phyloP scores from a whole-genome alignment of 1,140 invertebrate genomes.

The Tetramorium parvispinum region DNA sequence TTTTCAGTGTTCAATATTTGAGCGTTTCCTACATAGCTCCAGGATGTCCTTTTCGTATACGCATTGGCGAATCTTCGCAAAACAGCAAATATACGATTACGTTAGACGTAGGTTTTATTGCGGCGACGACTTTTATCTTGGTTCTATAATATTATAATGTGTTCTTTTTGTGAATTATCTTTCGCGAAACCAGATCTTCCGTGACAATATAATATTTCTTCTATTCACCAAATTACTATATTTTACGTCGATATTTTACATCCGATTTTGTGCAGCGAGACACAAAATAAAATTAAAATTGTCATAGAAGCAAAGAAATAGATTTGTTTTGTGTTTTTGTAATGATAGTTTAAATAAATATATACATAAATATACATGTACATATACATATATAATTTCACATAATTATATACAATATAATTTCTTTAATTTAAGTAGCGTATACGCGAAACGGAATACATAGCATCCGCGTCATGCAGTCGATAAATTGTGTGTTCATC shows the following conservation, averaged over 20 bases:
- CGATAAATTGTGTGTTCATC: constrained; percentile 30
- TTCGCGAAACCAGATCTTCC: not conserved
- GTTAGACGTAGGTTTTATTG: constrained; percentile 36
- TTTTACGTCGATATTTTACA: not conserved
- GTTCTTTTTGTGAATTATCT: constrained; percentile 20
- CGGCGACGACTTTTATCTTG: constrained; percentile 25
- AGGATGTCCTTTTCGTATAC: constrained; percentile 38
- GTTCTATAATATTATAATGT: constrained; percentile 15
- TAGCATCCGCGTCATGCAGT: not conserved
- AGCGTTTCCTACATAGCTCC: constrained; percentile 53
- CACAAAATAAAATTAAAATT: constrained; percentile 8
- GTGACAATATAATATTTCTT: constrained; percentile 26
- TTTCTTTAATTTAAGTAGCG: constrained; percentile 1
- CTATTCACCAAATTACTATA: not conserved
- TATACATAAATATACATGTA: not conserved
- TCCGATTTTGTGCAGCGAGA: not conserved
- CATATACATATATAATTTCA: not conserved
- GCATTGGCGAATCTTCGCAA: constrained; percentile 38
- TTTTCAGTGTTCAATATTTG: constrained; percentile 66
- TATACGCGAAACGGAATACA: not conserved
- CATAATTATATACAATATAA: not conserved
- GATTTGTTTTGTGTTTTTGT: not conserved
- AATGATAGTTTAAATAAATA: not conserved
- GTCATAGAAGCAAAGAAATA: not conserved
- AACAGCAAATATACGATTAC: constrained; percentile 40